Base-by-base conservation (phyloP, 2,888 invertebrate species). In the Melikaiella ostensackeni region DNA sequence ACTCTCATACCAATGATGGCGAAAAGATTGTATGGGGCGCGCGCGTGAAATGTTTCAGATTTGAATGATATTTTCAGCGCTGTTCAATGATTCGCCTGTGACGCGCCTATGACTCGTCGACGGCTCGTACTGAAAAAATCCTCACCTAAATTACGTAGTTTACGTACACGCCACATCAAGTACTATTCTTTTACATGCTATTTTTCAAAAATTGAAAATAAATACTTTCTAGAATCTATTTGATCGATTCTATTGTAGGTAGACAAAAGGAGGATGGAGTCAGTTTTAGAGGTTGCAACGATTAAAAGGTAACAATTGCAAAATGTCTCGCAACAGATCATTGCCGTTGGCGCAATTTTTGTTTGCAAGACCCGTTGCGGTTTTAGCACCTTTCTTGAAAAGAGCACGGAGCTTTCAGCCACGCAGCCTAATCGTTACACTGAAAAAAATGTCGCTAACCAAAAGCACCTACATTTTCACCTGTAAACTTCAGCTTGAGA, bases 381-480 rank as follows among this genome's bases (percentile, higher is more conserved):
- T 50, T 70, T 70, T 70, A 70, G 70, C 70, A 70, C 70, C 70
- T 50, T 70, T 70, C 50, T 70, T 70, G 70, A 70, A 70, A 70
- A 70, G 50, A 70, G 70, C 33, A 50, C 50, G 70, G 50, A 33
- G 70, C 70, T 70, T 70, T n/a, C 7, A 70, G 70, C 70, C 50
- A 33, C 50, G 70, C 50, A 30, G 70, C 50, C 70, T 50, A 70
- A 70, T 50, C 70, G 46, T 50, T 70, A 70, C 50, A 50, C 70
- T 70, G 70, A 70, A 50, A n/a, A 30, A 70, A 64, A 64, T 59
- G 13, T 27, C 16, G 50, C 46, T 30, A 70, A 70, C 13, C 27
- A 6, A 27, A 70, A 70, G 27, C 11, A 19, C 7, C 33, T 70
- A 70, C 50, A 70, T 30, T 50, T 70, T 70, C 13, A 16, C 66